phyloP scores from a whole-genome alignment of 2,797 vertebrate genomes.

The Epinephelus awoara region DNA sequence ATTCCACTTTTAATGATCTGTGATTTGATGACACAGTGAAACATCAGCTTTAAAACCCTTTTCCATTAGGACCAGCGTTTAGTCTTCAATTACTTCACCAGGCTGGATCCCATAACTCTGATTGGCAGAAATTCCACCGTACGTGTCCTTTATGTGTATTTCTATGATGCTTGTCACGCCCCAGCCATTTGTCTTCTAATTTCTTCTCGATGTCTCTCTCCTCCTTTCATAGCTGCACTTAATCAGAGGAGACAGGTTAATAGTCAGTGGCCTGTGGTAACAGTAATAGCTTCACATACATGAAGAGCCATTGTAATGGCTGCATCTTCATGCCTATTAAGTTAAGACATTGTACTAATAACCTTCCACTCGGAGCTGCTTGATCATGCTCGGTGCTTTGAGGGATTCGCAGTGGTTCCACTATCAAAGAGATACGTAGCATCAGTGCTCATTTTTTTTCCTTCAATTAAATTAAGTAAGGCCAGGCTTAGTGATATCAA shows the following conservation, averaged over 20 bases:
- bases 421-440: not conserved
- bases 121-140: slow-evolving; percentile 28
- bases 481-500: slow-evolving; percentile 26
- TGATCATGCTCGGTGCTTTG: slow-evolving; percentile 28
- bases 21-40: not conserved
- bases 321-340: slow-evolving; percentile 68
- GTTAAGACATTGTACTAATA: slow-evolving; percentile 67
- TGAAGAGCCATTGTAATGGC: slow-evolving; percentile 62
- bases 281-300: slow-evolving; percentile 74
- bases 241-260: slow-evolving; percentile 74
- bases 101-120: slow-evolving; percentile 4
- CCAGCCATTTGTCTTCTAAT: slow-evolving; percentile 39
- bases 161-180: slow-evolving; percentile 21
- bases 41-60: not conserved
- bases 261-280: slow-evolving; percentile 65
- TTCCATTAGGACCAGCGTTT: not conserved
- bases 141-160: slow-evolving; percentile 3
- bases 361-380: slow-evolving; percentile 42
- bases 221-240: slow-evolving; percentile 53
- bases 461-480: slow-evolving; percentile 17
- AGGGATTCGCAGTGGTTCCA: slow-evolving; percentile 6
- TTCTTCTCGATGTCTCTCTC: slow-evolving; percentile 11
- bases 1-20: slow-evolving; percentile 5
- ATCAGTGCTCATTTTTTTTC: not conserved
- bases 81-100: slow-evolving; percentile 12